These are phyloP conservation scores for Rhea pennata DNA, from an alignment of 2,113 vertebrate genomes.

Conservation along the genomic window DNA sequence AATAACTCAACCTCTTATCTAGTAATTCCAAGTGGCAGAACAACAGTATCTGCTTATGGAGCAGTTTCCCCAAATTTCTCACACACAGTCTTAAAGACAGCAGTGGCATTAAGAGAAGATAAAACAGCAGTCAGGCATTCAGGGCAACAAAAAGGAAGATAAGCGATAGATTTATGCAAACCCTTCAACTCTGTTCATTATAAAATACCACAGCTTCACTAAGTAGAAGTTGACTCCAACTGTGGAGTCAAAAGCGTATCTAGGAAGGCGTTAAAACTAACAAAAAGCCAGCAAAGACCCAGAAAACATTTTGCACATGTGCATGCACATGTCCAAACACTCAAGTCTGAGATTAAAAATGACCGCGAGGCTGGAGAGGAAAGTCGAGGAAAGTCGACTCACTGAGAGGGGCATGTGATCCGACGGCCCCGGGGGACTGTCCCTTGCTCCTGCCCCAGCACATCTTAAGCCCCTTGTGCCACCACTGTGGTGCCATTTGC, in stretches of 20 bases:
- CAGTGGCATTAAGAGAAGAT: background rate
- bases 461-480: background rate
- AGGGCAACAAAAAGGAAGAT: background rate
- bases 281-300: background rate
- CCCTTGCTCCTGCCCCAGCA: background rate
- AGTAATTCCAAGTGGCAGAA: background rate
- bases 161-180: background rate
- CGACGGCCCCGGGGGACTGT: background rate
- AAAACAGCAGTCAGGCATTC: background rate
- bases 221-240: background rate
- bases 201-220: background rate
- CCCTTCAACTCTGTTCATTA: background rate
- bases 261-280: background rate
- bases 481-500: rapidly evolving
- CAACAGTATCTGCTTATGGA: background rate
- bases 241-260: background rate
- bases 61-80: background rate
- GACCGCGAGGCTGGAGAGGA: no score
- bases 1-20: background rate
- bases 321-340: rapidly evolving
- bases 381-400: background rate
- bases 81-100: background rate
- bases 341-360: background rate
- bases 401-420: rapidly evolving
- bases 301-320: rapidly evolving